Conservation (phyloP, 2,797 vertebrate genomes). For the Odontamblyopus lacepedii region DNA sequence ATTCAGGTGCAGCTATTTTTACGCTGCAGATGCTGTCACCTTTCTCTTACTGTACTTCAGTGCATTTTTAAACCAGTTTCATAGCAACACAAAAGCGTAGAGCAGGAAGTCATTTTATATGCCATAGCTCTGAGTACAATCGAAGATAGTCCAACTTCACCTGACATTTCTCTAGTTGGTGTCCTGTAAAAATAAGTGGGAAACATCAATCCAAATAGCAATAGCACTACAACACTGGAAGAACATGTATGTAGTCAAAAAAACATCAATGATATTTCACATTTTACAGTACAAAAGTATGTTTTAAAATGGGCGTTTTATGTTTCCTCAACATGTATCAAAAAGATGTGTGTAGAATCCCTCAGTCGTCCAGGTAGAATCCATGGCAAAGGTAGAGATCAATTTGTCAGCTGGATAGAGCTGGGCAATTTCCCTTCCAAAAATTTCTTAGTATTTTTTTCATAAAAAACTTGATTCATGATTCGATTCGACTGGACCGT, state of each 20-base stretch:
- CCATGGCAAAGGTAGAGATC: too few species aligned
- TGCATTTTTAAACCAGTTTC: background rate
- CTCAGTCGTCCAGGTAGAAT: too few species aligned
- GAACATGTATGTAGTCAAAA: background rate
- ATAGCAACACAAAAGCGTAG: background rate
- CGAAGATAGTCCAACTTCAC: constrained; percentile 1
- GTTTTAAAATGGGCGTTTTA: too few species aligned
- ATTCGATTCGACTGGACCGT: too few species aligned
- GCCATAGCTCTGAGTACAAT: background rate
- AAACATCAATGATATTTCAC: too few species aligned
- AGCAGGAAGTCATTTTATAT: background rate
- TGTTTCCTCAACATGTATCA: too few species aligned
- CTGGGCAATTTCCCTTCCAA: too few species aligned
- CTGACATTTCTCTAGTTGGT: background rate
- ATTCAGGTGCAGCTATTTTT: constrained; percentile 50
- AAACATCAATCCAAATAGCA: background rate
- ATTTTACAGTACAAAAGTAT: too few species aligned
- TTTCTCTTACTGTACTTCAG: background rate
- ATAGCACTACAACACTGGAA: background rate
- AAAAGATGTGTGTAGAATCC: too few species aligned
- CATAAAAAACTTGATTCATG: too few species aligned
- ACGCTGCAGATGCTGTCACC: constrained; percentile 22
- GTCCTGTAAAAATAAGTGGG: background rate
- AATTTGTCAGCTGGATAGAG: too few species aligned
- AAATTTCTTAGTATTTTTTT: too few species aligned